These are phyloP conservation scores for Drosophila parthenogenetica DNA, from an alignment of 2,888 invertebrate species.

Conservation along the genomic window DNA sequence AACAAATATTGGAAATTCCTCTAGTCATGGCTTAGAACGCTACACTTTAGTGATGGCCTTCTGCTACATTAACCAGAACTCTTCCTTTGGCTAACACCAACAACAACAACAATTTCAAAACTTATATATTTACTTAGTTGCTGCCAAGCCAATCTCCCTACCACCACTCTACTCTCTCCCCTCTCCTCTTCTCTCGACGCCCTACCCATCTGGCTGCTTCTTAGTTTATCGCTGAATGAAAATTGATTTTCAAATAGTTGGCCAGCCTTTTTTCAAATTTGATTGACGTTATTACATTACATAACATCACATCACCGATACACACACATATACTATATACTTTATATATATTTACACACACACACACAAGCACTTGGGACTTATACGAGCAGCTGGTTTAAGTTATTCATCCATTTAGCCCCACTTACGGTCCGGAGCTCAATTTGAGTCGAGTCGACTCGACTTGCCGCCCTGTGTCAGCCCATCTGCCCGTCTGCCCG, in stretches of 20 bases:
- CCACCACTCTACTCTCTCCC: not conserved
- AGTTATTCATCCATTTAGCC: constrained; percentile 80
- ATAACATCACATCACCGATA: constrained; percentile 74
- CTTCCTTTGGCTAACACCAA: not conserved
- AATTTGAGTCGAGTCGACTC: constrained; percentile 19
- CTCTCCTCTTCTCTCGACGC: not conserved
- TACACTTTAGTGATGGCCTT: constrained; percentile 53
- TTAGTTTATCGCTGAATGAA: constrained; percentile 34
- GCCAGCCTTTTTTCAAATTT: constrained; percentile 75
- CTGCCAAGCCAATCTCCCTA: constrained; percentile 1
- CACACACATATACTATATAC: constrained; percentile 27
- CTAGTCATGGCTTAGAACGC: constrained; percentile 48
- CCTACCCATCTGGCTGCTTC: not conserved
- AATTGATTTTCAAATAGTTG: constrained; percentile 78
- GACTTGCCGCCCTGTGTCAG: constrained; percentile 1
- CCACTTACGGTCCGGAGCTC: constrained; percentile 56
- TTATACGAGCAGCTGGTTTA: constrained; percentile 70
- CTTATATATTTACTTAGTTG: constrained; percentile 23
- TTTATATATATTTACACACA: constrained; percentile 5
- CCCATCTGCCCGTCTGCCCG: not conserved
- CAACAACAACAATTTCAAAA: constrained; percentile 17
- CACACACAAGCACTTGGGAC: constrained; percentile 2
- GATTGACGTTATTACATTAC: constrained; percentile 80
- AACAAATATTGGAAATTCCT: constrained; percentile 48
- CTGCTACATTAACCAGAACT: constrained; percentile 54